Percentiles rank a stretch among this genome's conserved stretches.
These are phyloP conservation scores for Pogona vitticeps DNA, from an alignment of 2,113 vertebrate species.

Conservation along the genomic window DNA sequence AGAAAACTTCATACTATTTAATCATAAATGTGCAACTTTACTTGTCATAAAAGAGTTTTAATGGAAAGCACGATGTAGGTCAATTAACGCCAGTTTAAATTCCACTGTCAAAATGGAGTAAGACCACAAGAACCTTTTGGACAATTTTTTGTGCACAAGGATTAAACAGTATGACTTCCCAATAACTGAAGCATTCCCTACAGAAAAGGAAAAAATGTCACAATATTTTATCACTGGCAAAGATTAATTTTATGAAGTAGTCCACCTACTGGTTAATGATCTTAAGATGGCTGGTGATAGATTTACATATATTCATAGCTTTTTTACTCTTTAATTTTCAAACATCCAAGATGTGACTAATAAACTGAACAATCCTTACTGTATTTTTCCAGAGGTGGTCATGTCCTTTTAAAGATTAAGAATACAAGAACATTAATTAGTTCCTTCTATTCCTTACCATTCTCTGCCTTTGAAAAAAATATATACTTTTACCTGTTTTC, in stretches of 20 bases:
- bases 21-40: background rate
- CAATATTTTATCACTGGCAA: background rate
- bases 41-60: background rate
- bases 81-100: background rate
- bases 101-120: background rate
- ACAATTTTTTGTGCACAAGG: background rate
- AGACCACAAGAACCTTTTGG: background rate
- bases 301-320: background rate
- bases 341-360: background rate
- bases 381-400: background rate
- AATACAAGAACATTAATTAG: background rate
- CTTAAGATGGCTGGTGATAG: too few relatives aligned
- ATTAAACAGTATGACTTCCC: background rate
- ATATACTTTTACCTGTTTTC: background rate
- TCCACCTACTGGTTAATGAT: too few relatives aligned
- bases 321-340: background rate
- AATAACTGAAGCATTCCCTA: background rate
- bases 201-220: background rate
- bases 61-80: background rate
- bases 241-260: background rate
- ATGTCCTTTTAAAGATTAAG: background rate
- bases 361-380: background rate
- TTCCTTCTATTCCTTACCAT: background rate
- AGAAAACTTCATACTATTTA: background rate
- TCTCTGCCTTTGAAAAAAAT: too few relatives aligned